Evolutionary conservation across 2,113 vertebrate species (phyloP), one percentile per base, ranked within the genome.

Genomic region (Oreocharis arfaki): DNA sequence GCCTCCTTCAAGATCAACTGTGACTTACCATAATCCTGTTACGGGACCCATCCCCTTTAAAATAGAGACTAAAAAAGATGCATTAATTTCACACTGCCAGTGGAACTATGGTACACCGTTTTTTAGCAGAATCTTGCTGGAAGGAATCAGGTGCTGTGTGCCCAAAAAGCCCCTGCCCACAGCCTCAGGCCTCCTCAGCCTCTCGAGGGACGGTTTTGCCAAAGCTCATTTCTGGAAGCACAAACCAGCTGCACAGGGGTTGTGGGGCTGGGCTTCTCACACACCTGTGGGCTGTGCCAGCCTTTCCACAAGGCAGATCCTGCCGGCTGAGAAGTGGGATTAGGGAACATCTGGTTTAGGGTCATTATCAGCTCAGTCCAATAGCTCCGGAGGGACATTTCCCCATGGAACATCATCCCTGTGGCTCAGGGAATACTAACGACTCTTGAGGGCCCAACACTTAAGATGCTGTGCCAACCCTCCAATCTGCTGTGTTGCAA

Each of bases 271-370:
- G 11, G 49, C 33, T 46, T 30, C 39, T 49, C 50, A 23, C 49
- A 10, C 49, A 17, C 37, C 68, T 49, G 37, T 3, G 90, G 55
- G 52, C 92, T 78, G 68, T 37, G 90, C 32, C 26, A 27, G 83
- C 71, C 95, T 52, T 55, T 86, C 84, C 96, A 92, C 85, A 60
- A 70, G 95, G 96, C 94, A 82, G 84, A 79, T 52, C 65, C 84
- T 84, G 59, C 87, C 74, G 44, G 17, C 27, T 82, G 77, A 81
- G 44, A 92, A 83, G 55, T 28, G 60, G 33, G 3, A 39, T 16
- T 21, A n/a, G 79, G 41, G 39, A 74, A 83, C 68, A 50, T 80
- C 84, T 74, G 68, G 27, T 80, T 63, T 74, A 87, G 17, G 84
- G 80, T 94, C 87, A 75, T 57, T 61, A 74, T 60, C 68, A 94